phyloP scores from a whole-genome alignment of 2,113 vertebrate genomes.

The Lepus timidus region DNA sequence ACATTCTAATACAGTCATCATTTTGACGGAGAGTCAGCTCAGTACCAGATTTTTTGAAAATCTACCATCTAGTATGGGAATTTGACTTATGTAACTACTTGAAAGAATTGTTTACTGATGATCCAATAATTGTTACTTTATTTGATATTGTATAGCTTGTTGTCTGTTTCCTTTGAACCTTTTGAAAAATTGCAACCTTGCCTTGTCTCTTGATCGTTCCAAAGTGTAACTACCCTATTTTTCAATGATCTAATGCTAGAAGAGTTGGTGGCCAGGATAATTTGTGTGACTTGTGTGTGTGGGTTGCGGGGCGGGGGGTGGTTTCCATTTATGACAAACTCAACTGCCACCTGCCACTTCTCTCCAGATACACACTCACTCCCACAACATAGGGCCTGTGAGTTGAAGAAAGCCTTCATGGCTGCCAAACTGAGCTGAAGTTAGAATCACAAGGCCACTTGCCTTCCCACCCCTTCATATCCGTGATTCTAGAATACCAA shows the following conservation, averaged over 20 bases:
- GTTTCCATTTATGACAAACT: conserved; percentile 31
- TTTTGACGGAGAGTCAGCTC: neutral
- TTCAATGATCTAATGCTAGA: neutral
- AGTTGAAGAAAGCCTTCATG: neutral
- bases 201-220: neutral
- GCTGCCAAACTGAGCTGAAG: neutral
- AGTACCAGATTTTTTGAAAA: neutral
- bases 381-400: neutral
- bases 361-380: neutral
- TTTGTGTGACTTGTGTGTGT: neutral
- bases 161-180: neutral
- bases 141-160: neutral
- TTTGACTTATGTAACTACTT: neutral
- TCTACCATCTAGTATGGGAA: neutral
- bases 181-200: conserved; percentile 1
- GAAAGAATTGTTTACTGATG: neutral
- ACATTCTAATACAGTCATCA: neutral
- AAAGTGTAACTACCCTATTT: neutral
- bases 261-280: neutral
- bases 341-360: neutral
- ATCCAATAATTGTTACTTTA: neutral
- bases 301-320: neutral
- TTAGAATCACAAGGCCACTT: neutral
- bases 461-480: neutral
- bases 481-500: neutral